Conservation (phyloP, 2,888 invertebrate species). For the Dynastes maya region DNA sequence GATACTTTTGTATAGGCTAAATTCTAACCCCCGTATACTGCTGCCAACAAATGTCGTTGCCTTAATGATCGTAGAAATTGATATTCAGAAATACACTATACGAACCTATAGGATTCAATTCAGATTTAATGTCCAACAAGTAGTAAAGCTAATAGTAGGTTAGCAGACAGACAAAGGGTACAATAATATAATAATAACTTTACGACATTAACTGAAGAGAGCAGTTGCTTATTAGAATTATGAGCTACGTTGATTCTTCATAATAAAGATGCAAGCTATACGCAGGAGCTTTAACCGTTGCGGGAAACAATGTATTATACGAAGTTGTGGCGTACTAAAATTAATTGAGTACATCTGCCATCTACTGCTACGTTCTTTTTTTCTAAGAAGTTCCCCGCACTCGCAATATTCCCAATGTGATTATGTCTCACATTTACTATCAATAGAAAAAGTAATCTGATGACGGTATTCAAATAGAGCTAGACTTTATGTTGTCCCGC, state of each 20-base stretch:
- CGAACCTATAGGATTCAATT: too few species aligned
- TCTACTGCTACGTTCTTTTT: background rate
- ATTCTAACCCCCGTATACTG: too few species aligned
- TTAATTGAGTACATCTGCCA: conserved; percentile 23
- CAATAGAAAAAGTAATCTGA: conserved; percentile 7
- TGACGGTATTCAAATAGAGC: conserved; percentile 15
- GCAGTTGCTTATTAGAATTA: too few species aligned
- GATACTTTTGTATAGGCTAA: too few species aligned
- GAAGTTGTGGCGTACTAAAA: background rate
- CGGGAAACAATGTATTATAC: conserved; percentile 23
- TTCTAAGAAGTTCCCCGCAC: background rate
- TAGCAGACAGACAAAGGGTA: too few species aligned
- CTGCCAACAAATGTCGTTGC: too few species aligned
- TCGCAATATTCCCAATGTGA: background rate
- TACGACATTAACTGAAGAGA: too few species aligned
- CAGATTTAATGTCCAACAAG: too few species aligned
- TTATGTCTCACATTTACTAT: conserved; percentile 16
- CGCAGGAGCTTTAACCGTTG: background rate
- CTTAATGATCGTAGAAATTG: too few species aligned
- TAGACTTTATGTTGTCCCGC: background rate
- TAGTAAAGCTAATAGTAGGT: too few species aligned
- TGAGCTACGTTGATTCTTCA: background rate
- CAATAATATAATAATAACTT: too few species aligned
- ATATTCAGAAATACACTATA: too few species aligned
- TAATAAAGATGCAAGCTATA: conserved; percentile 28